Evolutionary conservation across 2,888 invertebrate species (phyloP).

Genomic region (Mimas tiliae): DNA sequence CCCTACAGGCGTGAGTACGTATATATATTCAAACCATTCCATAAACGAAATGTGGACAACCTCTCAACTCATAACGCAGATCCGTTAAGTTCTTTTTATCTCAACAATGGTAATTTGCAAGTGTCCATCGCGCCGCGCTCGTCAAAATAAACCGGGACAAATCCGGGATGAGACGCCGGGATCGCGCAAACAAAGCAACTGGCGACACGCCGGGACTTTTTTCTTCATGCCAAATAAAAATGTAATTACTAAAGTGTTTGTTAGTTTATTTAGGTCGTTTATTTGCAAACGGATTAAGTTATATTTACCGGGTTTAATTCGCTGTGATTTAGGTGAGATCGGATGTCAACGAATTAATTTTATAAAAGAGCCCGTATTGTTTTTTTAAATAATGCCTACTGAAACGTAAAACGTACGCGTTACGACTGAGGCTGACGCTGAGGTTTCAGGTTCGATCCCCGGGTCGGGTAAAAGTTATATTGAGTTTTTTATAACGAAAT

Average conservation of each 20-base stretch:
- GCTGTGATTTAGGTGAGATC: neutral
- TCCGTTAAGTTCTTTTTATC: constrained; percentile 12
- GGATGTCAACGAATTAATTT: neutral
- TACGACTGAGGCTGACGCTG: too few species aligned
- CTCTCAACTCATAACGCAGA: neutral
- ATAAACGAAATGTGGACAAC: neutral
- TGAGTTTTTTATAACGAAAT: too few species aligned
- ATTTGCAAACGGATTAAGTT: constrained; percentile 4
- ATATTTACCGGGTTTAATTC: neutral
- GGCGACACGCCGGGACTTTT: constrained; percentile 1
- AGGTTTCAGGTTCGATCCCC: too few species aligned
- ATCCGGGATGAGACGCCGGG: constrained; percentile 19
- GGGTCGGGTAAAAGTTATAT: too few species aligned
- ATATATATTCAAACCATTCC: neutral
- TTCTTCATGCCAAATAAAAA: constrained; percentile 15
- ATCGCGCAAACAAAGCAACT: constrained; percentile 15
- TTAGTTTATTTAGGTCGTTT: constrained; percentile 16
- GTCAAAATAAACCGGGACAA: constrained; percentile 20
- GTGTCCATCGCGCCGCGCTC: constrained; percentile 2
- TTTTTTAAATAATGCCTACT: too few species aligned
- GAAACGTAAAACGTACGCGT: too few species aligned
- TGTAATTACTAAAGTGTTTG: constrained; percentile 13
- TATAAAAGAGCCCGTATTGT: neutral
- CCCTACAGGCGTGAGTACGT: too few species aligned
- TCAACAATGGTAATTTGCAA: constrained; percentile 22